Evolutionary conservation across 2,888 invertebrate genomes (phyloP).

Genomic region (Cetonia aurata): DNA sequence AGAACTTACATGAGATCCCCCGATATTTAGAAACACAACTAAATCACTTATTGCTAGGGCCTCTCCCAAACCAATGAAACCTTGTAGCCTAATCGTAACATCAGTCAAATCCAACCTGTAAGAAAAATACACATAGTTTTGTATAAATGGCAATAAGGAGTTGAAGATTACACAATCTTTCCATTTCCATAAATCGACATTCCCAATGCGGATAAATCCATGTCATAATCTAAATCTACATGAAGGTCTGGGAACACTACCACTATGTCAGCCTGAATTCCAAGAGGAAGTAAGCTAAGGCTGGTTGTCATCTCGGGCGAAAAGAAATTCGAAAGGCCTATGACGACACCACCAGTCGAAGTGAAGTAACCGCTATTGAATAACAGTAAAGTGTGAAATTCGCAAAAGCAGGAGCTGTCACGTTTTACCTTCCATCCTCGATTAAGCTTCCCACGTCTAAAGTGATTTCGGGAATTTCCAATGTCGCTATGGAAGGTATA

Average conservation of each 20-base stretch:
- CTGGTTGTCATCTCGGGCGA: slow-evolving; percentile 20
- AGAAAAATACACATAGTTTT: not conserved
- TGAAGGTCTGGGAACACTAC: slow-evolving; percentile 36
- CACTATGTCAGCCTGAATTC: slow-evolving; percentile 22
- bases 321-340: slow-evolving; percentile 41
- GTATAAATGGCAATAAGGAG: not conserved
- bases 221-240: slow-evolving; percentile 38
- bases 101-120: slow-evolving; percentile 36
- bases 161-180: slow-evolving; percentile 28
- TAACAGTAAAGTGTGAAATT: slow-evolving; percentile 1
- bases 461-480: slow-evolving; percentile 40
- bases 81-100: slow-evolving; percentile 18
- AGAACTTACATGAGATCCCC: slow-evolving; percentile 36
- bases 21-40: slow-evolving; percentile 31
- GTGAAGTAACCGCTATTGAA: slow-evolving; percentile 30
- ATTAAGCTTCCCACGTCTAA: slow-evolving; percentile 23
- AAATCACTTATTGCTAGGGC: slow-evolving; percentile 24
- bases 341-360: slow-evolving; percentile 17
- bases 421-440: slow-evolving; percentile 28
- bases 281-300: slow-evolving; percentile 20
- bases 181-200: slow-evolving; percentile 43
- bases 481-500: slow-evolving; percentile 38
- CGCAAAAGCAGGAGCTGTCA: not conserved
- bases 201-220: slow-evolving; percentile 30
- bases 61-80: slow-evolving; percentile 7